Base-by-base conservation (phyloP, 37 sponge, comb jelly and placozoan genomes). In the Cladorhizidae sp. region DNA sequence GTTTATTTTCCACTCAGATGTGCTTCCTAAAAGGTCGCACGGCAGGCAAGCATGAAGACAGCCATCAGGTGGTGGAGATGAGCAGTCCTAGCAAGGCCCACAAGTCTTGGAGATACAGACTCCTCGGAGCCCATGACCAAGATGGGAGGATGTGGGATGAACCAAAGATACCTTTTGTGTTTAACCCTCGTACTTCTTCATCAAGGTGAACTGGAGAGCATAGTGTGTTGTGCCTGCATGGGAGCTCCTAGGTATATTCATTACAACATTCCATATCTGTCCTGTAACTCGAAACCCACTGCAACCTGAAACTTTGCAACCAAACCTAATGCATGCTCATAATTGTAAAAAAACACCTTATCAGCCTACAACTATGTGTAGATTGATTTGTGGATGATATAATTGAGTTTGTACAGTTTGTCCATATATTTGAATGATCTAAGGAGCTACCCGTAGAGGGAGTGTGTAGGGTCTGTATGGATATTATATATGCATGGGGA, bases 1-100 rank as follows among this genome's bases (percentile, higher is more conserved):
- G n/a, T n/a, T 40, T 41, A 11, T 23, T 42, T 42, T 9, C 45
- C 41, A 2, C 17, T 5, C 58, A 76, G 86, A 85, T 85, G 79
- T 85, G 86, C 41, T 85, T 85, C 62, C 72, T 85, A 21, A 86
- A 86, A 36, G 80, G 80, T 15, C 72, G 80, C 18, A 41, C 39
- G 33, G 23, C 74, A 63, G 74, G 72, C 31, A 71, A 72, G 67
- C 79, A 71, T 39, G 0, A n/a, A 42, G 25, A 12, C n/a, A 70
- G 49, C 3, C 71, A 73, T 64, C 2, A 72, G 57, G 40, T 78
- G n/a, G 21, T 70, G 29, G 72, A 70, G 57, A 28, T 58, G 36
- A 63, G 12, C 55, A 49, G 26, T 0, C 1, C 52, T 0, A 62
- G 52, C 42, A 85, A 78, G 41, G 49, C 51, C 37, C 58, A 57